A percentile compares a stretch with the other conserved stretches of the same genome.
These are phyloP conservation scores for Onychomys arenicola DNA, from an alignment of 2,797 vertebrate species.

Conservation along the genomic window DNA sequence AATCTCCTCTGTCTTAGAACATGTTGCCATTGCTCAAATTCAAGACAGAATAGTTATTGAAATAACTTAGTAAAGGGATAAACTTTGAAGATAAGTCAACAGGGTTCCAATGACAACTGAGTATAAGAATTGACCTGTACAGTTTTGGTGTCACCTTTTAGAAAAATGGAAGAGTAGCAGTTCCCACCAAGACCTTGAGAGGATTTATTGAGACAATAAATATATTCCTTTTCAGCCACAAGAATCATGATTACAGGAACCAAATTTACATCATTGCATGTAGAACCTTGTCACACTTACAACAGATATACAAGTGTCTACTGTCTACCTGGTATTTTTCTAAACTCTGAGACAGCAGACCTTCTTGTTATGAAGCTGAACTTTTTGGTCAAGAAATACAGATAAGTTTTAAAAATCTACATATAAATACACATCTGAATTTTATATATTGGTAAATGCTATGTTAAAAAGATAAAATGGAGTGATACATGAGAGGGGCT, in stretches of 20 bases:
- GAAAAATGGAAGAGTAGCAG: not conserved
- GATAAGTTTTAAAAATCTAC: not conserved
- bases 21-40: not conserved
- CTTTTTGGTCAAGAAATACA: constrained; percentile 2
- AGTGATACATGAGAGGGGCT: not conserved
- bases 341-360: not conserved
- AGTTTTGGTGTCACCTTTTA: not conserved
- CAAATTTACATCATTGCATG: not conserved
- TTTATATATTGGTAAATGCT: not conserved
- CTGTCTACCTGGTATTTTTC: not conserved
- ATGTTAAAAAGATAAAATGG: not conserved
- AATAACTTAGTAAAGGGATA: not conserved
- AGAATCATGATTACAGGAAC: not conserved
- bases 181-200: not conserved
- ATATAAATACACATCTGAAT: not conserved
- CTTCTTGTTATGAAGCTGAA: not conserved
- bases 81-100: not conserved
- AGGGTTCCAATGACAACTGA: not conserved
- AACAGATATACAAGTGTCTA: not conserved
- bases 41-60: not conserved
- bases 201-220: not conserved
- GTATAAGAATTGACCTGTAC: not conserved
- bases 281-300: not conserved
- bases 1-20: not conserved
- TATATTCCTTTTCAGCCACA: not conserved